These are phyloP conservation scores for Zosterops lateralis DNA, from an alignment of 2,113 vertebrate genomes.

Conservation along the genomic window DNA sequence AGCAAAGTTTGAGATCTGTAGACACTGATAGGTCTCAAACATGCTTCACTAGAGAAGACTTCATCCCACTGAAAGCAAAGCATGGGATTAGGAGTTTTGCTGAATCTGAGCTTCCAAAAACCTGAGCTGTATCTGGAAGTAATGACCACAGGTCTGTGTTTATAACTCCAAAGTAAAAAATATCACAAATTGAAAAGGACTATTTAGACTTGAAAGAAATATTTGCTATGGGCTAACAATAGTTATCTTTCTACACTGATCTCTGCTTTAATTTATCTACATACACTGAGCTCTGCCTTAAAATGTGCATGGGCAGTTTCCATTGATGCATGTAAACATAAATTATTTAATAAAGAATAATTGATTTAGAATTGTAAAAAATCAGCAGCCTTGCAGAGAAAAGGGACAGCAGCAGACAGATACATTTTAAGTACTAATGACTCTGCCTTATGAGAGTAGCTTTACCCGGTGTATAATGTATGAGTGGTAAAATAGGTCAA, in stretches of 20 bases:
- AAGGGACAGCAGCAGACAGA: slow-evolving; percentile 21
- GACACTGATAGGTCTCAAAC: background rate
- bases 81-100: background rate
- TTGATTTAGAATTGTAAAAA: slow-evolving; percentile 45
- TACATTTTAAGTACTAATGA: slow-evolving; percentile 57
- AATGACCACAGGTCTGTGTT: background rate
- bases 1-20: background rate
- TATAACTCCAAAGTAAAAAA: background rate
- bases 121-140: background rate
- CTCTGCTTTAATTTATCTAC: background rate
- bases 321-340: slow-evolving; percentile 2
- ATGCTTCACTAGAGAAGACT: background rate
- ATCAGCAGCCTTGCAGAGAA: slow-evolving; percentile 48
- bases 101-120: background rate
- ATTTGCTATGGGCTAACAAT: background rate
- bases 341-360: slow-evolving; percentile 37
- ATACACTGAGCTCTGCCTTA: background rate
- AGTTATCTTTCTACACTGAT: background rate
- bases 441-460: slow-evolving; percentile 41
- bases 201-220: background rate
- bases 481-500: slow-evolving; percentile 71
- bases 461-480: slow-evolving; percentile 59
- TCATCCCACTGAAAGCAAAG: background rate
- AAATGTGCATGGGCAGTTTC: background rate
- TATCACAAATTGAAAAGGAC: background rate